Base-by-base conservation (phyloP, 2,113 vertebrate species). In the Poeciliopsis prolifica region DNA sequence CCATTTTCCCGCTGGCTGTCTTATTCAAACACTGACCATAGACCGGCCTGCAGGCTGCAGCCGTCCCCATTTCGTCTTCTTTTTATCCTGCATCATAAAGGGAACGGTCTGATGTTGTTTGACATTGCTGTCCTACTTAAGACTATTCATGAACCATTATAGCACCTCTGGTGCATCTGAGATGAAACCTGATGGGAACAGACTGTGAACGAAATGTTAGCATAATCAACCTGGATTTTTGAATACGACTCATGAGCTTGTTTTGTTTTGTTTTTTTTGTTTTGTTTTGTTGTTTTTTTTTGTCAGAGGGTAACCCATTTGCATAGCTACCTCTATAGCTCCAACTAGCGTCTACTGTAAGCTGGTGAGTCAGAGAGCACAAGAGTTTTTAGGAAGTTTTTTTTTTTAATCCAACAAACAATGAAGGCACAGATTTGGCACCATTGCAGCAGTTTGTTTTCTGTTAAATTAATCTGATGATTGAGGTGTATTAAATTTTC, bases 51-150 rank as follows among this genome's bases (percentile, higher is more conserved):
- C 0, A 74, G 88, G 86, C 86, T 70, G 74, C 35, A 58, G 61
- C 88, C 77, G 83, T 73, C 87, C 88, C 66, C 70, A 51, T 84
- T 92, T 85, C 68, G 77, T 72, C 71, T 66, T 77, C 65, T 79
- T 75, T 88, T 78, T 58, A 75, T 78, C 42, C 76, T 68, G 31
- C 42, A 70, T 84, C 82, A 80, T 74, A 30, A 24, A 80, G 62
- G 72, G 67, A 67, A 63, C 62, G 77, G 64, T 69, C 68, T 86
- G 69, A 89, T 89, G 72, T 75, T 78, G 83, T 84, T 75, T 87
- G 89, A 91, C 74, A 79, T 44, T 10, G 29, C 78, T 87, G 88
- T 90, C 85, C 89, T 88, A 90, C 88, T 89, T 91, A 22, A 29
- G 31, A 74, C 61, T 68, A 28, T 79, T 75, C 68, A 72, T 67